These are phyloP conservation scores for Zoanthus sansibaricus DNA, from an alignment of 92 coral and sea anemone species.

Conservation along the genomic window DNA sequence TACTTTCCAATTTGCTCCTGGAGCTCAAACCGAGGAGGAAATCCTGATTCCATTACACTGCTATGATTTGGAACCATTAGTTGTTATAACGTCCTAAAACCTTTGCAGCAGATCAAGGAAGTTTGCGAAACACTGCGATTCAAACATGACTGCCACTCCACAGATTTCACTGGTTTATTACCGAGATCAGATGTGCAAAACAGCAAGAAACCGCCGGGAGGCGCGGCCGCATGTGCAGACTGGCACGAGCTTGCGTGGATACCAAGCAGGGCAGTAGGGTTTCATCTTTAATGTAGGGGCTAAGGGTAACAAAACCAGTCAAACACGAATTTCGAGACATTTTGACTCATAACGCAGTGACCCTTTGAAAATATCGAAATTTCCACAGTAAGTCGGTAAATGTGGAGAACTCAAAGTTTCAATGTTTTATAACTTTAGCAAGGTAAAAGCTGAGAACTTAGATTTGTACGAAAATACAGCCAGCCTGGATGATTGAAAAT, in stretches of 20 bases:
- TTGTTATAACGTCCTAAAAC: not conserved
- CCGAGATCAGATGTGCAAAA: constrained; percentile 41
- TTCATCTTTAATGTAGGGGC: too few species aligned
- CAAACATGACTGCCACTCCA: constrained; percentile 31
- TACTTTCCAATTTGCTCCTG: constrained; percentile 99
- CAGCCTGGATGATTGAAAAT: too few species aligned
- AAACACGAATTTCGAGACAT: too few species aligned
- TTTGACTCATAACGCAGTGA: too few species aligned
- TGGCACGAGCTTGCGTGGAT: constrained; percentile 41
- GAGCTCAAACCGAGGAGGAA: constrained; percentile 95
- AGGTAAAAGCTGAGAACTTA: too few species aligned
- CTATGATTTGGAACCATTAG: constrained; percentile 41
- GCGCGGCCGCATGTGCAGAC: constrained; percentile 46
- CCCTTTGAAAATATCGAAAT: too few species aligned
- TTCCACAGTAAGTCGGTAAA: too few species aligned
- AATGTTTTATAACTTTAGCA: too few species aligned
- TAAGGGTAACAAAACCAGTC: too few species aligned
- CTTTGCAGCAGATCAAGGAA: constrained; percentile 24
- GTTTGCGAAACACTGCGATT: constrained; percentile 29
- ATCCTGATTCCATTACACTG: constrained; percentile 87
- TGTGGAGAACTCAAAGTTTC: too few species aligned
- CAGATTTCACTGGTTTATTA: not conserved
- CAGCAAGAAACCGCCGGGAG: constrained; percentile 41
- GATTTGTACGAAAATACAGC: too few species aligned
- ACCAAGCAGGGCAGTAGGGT: not conserved